Evolutionary conservation across 2,113 vertebrate genomes (phyloP).

Genomic region (Maccullochella peelii): DNA sequence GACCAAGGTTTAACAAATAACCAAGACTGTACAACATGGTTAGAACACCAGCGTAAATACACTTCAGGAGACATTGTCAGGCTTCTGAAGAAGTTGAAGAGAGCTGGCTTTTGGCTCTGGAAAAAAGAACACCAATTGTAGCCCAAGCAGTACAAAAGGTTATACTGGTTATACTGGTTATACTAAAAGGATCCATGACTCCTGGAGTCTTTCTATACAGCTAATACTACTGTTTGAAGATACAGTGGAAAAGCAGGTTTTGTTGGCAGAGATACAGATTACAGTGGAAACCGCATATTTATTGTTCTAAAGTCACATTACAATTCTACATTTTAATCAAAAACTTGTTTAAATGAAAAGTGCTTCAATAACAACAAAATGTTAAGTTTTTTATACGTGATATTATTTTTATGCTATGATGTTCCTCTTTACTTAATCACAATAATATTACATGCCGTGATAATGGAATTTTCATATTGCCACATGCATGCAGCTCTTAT

Average conservation of each 20-base stretch:
- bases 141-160: background rate
- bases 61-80: background rate
- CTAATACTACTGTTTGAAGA: background rate
- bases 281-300: background rate
- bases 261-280: background rate
- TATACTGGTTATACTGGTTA: background rate
- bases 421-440: background rate
- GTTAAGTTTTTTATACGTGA: background rate
- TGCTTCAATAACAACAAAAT: background rate
- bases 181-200: background rate
- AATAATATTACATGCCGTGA: background rate
- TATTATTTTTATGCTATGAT: background rate
- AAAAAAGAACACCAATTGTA: background rate
- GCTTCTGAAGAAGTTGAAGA: background rate
- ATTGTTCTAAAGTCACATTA: background rate
- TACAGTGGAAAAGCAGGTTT: background rate
- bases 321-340: background rate
- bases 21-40: background rate
- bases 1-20: constrained; percentile 3
- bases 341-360: background rate
- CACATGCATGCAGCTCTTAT: background rate
- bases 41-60: background rate
- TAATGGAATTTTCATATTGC: no score
- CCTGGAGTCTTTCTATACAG: background rate
- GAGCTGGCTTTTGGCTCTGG: background rate